phyloP scores from a whole-genome alignment of 2,797 vertebrate genomes.

The Chrysocyon brachyurus region DNA sequence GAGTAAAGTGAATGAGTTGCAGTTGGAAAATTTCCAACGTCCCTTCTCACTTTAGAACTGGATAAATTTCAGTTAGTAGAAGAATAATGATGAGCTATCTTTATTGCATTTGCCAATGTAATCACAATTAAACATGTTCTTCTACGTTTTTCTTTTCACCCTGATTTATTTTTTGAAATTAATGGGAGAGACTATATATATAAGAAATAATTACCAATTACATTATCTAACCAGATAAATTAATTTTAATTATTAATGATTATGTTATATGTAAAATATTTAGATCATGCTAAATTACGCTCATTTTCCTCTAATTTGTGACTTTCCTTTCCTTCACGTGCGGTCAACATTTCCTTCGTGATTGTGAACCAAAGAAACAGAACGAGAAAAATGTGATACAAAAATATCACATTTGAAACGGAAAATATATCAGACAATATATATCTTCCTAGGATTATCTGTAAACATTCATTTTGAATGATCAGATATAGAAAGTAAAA shows the following conservation, averaged over 20 bases:
- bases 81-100: background rate
- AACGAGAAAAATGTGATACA: background rate
- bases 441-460: background rate
- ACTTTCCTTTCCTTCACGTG: conserved; percentile 19
- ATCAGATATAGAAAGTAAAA: conserved; percentile 9
- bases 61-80: background rate
- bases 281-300: background rate
- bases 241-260: background rate
- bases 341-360: background rate
- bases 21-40: background rate
- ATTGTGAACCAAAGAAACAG: background rate
- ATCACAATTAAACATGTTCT: background rate
- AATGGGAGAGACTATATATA: background rate
- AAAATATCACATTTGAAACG: background rate
- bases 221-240: background rate
- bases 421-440: background rate
- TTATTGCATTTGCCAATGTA: background rate
- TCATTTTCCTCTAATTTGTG: background rate
- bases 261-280: conserved; percentile 28
- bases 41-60: background rate
- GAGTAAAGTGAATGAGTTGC: background rate
- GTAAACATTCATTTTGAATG: background rate
- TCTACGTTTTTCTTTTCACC: conserved; percentile 42
- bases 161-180: conserved; percentile 38
- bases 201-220: background rate